A percentile compares a stretch with the other conserved stretches of the same genome.
Conservation (phyloP, 2,797 vertebrate genomes). For the Lepus oiostolus region DNA sequence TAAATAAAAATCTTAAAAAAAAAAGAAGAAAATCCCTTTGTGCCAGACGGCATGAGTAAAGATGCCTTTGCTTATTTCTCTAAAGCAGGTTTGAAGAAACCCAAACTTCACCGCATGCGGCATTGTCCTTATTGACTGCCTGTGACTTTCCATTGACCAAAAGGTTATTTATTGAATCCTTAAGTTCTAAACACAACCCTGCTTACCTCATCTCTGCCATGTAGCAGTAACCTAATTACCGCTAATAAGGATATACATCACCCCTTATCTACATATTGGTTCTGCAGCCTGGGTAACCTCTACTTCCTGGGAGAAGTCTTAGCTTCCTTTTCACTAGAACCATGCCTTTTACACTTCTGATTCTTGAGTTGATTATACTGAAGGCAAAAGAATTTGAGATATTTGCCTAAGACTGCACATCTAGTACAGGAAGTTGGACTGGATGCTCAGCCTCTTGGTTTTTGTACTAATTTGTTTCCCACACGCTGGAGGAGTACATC, state of each 20-base stretch:
- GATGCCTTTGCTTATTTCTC: conserved; percentile 20
- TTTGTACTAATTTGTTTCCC: not conserved
- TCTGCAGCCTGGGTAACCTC: not conserved
- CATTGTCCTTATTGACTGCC: not conserved
- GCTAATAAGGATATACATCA: not conserved
- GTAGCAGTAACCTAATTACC: not conserved
- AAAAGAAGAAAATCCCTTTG: not conserved
- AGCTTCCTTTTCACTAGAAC: not conserved
- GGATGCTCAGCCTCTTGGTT: not conserved
- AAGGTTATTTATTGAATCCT: not conserved
- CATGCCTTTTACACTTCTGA: not conserved
- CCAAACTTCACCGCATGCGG: not conserved
- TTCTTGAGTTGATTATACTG: conserved; percentile 25
- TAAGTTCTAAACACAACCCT: not conserved
- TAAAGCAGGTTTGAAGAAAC: not conserved
- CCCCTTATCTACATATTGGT: not conserved
- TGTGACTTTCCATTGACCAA: conserved; percentile 1
- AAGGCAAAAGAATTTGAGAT: conserved; percentile 2
- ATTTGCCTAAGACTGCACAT: not conserved
- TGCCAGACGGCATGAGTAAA: not conserved
- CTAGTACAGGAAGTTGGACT: not conserved
- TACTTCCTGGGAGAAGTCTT: not conserved
- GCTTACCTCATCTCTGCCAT: not conserved
- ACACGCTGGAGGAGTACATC: not conserved
- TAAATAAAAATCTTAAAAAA: no score